A percentile compares a stretch with the other conserved stretches of the same genome.
Evolutionary conservation across 2,888 invertebrate species (phyloP).

Genomic region (Conops quadrifasciatus): DNA sequence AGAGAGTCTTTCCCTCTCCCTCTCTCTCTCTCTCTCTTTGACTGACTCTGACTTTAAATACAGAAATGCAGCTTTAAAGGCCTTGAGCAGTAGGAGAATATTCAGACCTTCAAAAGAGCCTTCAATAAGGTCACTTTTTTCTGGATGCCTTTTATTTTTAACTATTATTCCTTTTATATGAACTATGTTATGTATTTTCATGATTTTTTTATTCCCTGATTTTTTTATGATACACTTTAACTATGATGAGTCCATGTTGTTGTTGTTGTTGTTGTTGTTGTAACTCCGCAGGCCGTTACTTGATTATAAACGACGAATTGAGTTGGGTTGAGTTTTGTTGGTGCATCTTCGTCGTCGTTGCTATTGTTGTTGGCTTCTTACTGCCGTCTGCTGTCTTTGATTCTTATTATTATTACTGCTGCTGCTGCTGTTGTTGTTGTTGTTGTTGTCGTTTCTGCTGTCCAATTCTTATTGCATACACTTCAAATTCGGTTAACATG

Average conservation of each 20-base stretch:
- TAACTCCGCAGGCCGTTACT: slow-evolving; percentile 7
- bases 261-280: neutral
- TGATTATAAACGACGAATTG: slow-evolving; percentile 6
- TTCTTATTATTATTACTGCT: neutral
- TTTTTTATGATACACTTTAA: neutral
- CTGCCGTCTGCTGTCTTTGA: neutral
- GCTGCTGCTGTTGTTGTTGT: slow-evolving; percentile 7
- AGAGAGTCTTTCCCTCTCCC: no score
- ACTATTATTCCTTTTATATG: no score
- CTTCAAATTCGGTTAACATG: slow-evolving; percentile 47
- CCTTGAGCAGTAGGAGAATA: no score
- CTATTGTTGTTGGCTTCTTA: neutral
- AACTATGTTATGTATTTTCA: no score
- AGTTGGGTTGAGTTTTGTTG: no score
- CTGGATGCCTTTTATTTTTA: no score
- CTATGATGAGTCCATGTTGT: neutral
- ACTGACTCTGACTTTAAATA: no score
- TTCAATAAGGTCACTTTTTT: no score
- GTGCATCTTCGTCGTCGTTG: neutral
- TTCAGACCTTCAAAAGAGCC: no score
- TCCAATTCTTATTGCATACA: slow-evolving; percentile 36
- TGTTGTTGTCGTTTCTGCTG: slow-evolving; percentile 19
- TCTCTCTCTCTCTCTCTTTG: no score
- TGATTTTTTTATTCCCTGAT: neutral
- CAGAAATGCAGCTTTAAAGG: no score